These are phyloP conservation scores for Drosophila auraria DNA, from an alignment of 1,140 invertebrate genomes.

Conservation along the genomic window DNA sequence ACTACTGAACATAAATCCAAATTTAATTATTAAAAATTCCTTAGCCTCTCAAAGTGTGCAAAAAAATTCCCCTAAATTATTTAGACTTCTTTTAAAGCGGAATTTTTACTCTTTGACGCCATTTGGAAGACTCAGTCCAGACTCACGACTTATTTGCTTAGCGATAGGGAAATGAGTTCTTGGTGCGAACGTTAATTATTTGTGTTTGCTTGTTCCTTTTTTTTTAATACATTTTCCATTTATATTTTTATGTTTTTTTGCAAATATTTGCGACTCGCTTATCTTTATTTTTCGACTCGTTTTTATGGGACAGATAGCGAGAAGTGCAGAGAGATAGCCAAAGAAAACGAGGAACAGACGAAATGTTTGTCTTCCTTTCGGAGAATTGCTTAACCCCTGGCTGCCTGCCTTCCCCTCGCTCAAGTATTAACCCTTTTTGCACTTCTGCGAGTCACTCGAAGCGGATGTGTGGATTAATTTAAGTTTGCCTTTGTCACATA, in stretches of 20 bases:
- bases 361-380: slow-evolving; percentile 13
- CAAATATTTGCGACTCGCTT: slow-evolving; percentile 35
- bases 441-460: neutral
- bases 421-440: slow-evolving; percentile 5
- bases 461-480: slow-evolving; percentile 28
- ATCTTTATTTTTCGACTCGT: slow-evolving; percentile 22
- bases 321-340: slow-evolving; percentile 5
- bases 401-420: neutral
- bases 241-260: slow-evolving; percentile 13
- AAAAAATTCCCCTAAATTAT: too few species aligned
- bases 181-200: slow-evolving; percentile 7
- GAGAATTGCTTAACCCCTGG: slow-evolving; percentile 1
- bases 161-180: slow-evolving; percentile 18
- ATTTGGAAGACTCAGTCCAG: too few species aligned
- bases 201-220: slow-evolving; percentile 21
- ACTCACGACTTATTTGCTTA: slow-evolving; percentile 2
- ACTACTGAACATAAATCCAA: too few species aligned
- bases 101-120: neutral
- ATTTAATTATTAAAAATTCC: neutral
- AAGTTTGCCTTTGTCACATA: slow-evolving; percentile 3
- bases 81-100: neutral
- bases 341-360: slow-evolving; percentile 7
- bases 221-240: slow-evolving; percentile 16
- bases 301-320: slow-evolving; percentile 22
- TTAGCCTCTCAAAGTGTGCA: neutral